Evolutionary conservation across 2,888 invertebrate species (phyloP).

Genomic region (Incurvaria masculella): DNA sequence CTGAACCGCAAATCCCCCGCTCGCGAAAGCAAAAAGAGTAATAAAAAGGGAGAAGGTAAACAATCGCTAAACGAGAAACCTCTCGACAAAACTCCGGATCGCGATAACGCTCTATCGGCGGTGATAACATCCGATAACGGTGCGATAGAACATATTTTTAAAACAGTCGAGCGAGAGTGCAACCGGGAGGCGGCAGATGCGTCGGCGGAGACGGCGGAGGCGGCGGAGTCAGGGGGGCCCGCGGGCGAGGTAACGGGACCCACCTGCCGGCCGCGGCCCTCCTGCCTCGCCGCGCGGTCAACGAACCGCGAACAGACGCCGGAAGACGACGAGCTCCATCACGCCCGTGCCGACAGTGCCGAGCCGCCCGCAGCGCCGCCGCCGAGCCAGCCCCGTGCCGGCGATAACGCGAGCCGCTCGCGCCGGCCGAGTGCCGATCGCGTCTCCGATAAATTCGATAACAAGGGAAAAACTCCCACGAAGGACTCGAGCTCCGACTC

Average conservation of each 20-base stretch:
- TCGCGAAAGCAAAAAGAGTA: slow-evolving; percentile 40
- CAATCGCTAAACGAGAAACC: slow-evolving; percentile 36
- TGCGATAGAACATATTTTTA: slow-evolving; percentile 43
- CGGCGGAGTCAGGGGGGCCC: slow-evolving; percentile 27
- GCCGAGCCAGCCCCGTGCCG: slow-evolving; percentile 10
- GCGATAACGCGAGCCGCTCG: slow-evolving; percentile 4
- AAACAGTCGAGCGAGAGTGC: slow-evolving; percentile 24
- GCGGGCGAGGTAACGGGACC: slow-evolving; percentile 46
- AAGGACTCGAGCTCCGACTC: slow-evolving; percentile 67
- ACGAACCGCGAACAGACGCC: slow-evolving; percentile 43
- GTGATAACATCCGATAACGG: slow-evolving; percentile 44
- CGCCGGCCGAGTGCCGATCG: slow-evolving; percentile 2
- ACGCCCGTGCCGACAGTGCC: slow-evolving; percentile 3
- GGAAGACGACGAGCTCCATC: slow-evolving; percentile 9
- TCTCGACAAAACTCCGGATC: slow-evolving; percentile 48
- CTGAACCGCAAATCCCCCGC: slow-evolving; percentile 43
- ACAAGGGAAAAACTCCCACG: slow-evolving; percentile 28
- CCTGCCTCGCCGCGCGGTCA: slow-evolving; percentile 30
- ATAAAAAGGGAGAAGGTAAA: slow-evolving; percentile 40
- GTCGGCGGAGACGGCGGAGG: slow-evolving; percentile 13
- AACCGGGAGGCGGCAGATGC: neutral
- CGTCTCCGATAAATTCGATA: neutral
- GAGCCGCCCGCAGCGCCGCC: slow-evolving; percentile 1
- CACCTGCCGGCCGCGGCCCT: slow-evolving; percentile 34
- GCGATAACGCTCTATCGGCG: slow-evolving; percentile 45